Evolutionary conservation across 1,140 invertebrate genomes (phyloP), one percentile per base, ranked within the genome.

Genomic region (Drosophila pruinosa): DNA sequence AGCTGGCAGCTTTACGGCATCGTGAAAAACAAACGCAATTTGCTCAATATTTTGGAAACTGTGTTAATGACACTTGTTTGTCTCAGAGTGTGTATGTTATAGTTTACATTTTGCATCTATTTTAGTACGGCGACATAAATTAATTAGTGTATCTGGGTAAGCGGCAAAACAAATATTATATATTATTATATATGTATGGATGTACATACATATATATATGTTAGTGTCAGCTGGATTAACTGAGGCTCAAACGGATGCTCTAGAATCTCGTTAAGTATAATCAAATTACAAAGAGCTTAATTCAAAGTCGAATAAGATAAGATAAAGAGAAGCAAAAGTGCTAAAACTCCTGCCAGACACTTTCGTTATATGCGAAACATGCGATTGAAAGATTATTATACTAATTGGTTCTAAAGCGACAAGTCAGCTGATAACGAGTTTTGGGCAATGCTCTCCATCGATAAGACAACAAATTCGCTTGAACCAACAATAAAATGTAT

Each of bases 101-200:
- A 36, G 62, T 72, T 56, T 41, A 28, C 28, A 56, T 56, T 61
- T 21, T 34, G 53, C 69, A 63, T 31, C 63, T 76, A 76, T 73
- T 75, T 76, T 76, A 38, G 68, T 39, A 69, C 24, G 17, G 53
- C 41, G 58, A 17, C 12, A 52, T 48, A 63, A 56, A 64, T 39
- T 47, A 56, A 31, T 64, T 62, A 31, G 36, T 38, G 14, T 19
- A 8, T 8, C 19, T 41, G 2, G 36, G 22, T 21, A 26, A 45
- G 45, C 26, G 22, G 39, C 24, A 26, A 39, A 47, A 21, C 6
- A 19, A 7, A 41, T 2, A 26, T n/a, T 17, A 19, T 3, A 19
- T 14, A 28, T n/a, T n/a, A 22, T 38, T 22, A 58, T 14, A 19
- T 28, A 26, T 48, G 10, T 28, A 10, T 2, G 17, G 0, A n/a